Base-by-base conservation (phyloP, 2,888 invertebrate species). In the Allygus modestus region DNA sequence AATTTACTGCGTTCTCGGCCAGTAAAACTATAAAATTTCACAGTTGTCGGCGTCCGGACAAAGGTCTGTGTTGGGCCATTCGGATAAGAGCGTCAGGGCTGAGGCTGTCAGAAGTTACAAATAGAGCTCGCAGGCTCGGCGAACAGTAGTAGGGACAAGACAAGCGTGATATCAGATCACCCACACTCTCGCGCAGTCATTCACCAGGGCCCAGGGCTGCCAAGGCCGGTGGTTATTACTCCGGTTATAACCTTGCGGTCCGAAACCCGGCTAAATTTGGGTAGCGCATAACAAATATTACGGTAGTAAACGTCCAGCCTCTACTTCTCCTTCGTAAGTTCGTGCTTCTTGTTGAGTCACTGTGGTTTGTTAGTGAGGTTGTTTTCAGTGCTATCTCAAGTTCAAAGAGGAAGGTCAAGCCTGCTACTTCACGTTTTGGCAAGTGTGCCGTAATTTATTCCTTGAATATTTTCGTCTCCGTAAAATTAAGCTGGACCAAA, bases 221-320 rank as follows among this genome's bases (percentile, higher is more conserved):
- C 73, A 73, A 73, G 73, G 73, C 41, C 41, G n/a, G 20, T 1
- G 37, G 73, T 73, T 73, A 73, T 73, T 73, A 73, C 73, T 31
- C 28, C 65, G 28, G 65, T 15, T 28, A 9, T n/a, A 43, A 31
- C 73, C 69, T 69, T 31, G 69, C 15, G 4, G 58, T 20, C 58
- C 58, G n/a, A 58, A 58, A 7, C 58, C 17, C 20, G 43, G 43
- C 37, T 73, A 73, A 73, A 73, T 73, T 73, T 73, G 73, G 73
- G 31, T n/a, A 54, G 20, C 54, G 20, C 65, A 65, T 28, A 73
- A 41, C 73, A 73, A 73, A 73, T 73, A 73, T 73, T 41, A 37
- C n/a, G 73, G 73, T 73, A n/a, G n/a, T 43, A 73, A 73, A 73
- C 41, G 33, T 73, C 73, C 31, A 7, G 31, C 37, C 4, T n/a